Evolutionary conservation across 35 echinoderm and acorn worm species (phyloP).

Genomic region (Ophioderma brevispina): DNA sequence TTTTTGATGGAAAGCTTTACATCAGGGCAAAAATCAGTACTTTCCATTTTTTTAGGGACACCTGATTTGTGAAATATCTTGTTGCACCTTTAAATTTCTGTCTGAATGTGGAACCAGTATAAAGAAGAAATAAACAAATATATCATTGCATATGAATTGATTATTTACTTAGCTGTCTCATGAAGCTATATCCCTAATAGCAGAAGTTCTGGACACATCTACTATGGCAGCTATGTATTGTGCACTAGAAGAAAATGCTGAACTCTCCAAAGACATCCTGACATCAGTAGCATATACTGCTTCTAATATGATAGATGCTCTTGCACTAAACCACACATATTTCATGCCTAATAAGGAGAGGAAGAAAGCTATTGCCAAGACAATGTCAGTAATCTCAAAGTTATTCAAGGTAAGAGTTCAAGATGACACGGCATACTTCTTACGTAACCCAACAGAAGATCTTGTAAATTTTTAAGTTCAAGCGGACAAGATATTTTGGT

Average conservation of each 20-base stretch:
- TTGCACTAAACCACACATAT: conserved; percentile 42
- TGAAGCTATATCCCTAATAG: background rate
- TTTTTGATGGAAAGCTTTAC: too few relatives aligned
- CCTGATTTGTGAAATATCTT: too few relatives aligned
- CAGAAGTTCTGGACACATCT: background rate
- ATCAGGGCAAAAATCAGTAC: too few relatives aligned
- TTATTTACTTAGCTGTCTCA: conserved; percentile 2
- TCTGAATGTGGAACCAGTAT: too few relatives aligned
- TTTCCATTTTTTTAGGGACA: too few relatives aligned
- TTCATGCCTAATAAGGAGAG: background rate
- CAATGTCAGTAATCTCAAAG: background rate
- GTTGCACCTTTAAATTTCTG: too few relatives aligned
- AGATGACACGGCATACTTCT: too few relatives aligned
- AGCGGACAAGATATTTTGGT: background rate
- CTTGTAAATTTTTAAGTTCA: too few relatives aligned
- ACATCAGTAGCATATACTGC: background rate
- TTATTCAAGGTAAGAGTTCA: conserved; percentile 46
- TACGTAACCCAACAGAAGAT: too few relatives aligned
- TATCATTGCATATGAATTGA: too few relatives aligned
- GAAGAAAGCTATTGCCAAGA: conserved; percentile 1
- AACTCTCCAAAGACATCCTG: conserved; percentile 17
- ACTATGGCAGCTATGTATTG: background rate
- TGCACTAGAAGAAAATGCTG: background rate
- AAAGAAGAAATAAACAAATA: too few relatives aligned
- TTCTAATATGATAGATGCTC: conserved; percentile 42